Evolutionary conservation across 2,888 invertebrate genomes (phyloP), one percentile per base, ranked within the genome.

Genomic region (Mythimna loreyi): DNA sequence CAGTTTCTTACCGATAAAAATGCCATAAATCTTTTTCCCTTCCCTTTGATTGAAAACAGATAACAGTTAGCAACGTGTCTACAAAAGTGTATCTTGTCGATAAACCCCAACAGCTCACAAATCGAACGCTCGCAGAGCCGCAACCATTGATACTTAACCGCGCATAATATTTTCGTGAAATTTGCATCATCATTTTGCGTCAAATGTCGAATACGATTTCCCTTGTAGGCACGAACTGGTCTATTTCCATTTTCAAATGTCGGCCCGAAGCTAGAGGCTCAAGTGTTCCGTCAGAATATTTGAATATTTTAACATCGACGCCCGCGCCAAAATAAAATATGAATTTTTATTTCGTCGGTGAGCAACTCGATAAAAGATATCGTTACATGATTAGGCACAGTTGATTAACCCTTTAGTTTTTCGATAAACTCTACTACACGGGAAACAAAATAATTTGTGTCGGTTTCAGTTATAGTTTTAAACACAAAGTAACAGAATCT

Each of bases 221-320:
- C 91, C 90, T 90, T 89, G 91, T 91, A 92, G 90, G 90, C 90
- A 90, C 87, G 90, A 91, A 89, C 88, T 87, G 88, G 89, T 92
- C 90, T 91, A 93, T 93, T 93, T 93, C 91, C 92, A 93, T 93
- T 93, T 91, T 90, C 89, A 91, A 93, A 93, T 93, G 91, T 93
- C 92, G 91, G 90, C 86, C 86, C 85, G 88, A 86, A 90, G 90
- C 91, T 90, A 85, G 84, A 87, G 90, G 90, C 91, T 92, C 93
- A 92, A 93, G 92, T 92, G 91, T 89, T 90, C 91, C 86, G 90
- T 89, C 91, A 89, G 93, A 93, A 94, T 93, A 94, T 94, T 92
- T 94, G 92, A 94, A 94, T 94, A 94, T 91, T 92, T 93, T 91
- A 93, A 89, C 91, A 89, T 90, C 83, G 86, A 89, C 86, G 85